Evolutionary conservation across 2,888 invertebrate genomes (phyloP).

Genomic region (Salticus scenicus): DNA sequence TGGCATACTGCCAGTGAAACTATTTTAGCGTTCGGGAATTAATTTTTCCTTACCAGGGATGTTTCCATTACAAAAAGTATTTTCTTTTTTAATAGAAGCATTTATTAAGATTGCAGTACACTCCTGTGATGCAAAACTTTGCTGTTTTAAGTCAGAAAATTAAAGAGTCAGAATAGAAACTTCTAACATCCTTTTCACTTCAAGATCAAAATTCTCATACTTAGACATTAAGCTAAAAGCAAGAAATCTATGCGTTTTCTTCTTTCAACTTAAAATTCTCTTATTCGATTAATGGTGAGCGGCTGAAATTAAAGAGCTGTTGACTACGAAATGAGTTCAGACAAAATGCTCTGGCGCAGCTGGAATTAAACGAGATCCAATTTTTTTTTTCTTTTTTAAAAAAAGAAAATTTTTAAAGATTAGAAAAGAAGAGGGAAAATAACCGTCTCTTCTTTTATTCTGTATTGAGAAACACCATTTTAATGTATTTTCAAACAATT

Average conservation of each 20-base stretch:
- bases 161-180: constrained; percentile 6
- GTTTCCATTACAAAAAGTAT: constrained; percentile 44
- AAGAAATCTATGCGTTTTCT: not conserved
- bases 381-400: not conserved
- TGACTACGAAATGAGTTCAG: constrained; percentile 1
- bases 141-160: not conserved
- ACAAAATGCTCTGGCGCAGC: not conserved
- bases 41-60: constrained; percentile 47
- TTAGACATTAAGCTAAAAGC: not conserved
- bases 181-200: constrained; percentile 3
- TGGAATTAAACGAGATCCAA: not conserved
- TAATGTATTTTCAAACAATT: not conserved
- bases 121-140: not conserved
- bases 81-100: constrained; percentile 21
- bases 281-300: constrained; percentile 2
- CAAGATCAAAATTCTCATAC: not conserved
- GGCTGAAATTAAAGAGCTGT: not conserved
- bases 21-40: constrained; percentile 51
- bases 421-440: not conserved
- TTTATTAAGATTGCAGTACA: constrained; percentile 49
- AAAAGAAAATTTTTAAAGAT: not conserved
- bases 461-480: not conserved
- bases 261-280: not conserved
- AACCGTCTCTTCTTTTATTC: not conserved
- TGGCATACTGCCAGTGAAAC: constrained; percentile 55